phyloP scores from a whole-genome alignment of 2,797 vertebrate genomes.

The Podargus strigoides region DNA sequence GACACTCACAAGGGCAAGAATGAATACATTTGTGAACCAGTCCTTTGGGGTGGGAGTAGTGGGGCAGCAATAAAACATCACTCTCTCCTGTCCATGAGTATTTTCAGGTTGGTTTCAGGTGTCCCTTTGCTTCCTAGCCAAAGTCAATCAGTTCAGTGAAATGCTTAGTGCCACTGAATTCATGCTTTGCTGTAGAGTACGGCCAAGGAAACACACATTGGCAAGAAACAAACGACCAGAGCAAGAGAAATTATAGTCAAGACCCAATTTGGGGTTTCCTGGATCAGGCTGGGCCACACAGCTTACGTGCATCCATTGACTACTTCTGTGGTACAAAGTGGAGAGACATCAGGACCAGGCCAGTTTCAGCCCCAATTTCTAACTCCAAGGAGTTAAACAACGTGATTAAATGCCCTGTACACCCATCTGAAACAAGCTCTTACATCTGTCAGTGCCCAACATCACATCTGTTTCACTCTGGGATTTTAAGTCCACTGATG shows the following conservation, averaged over 20 bases:
- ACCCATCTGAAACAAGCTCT: background rate
- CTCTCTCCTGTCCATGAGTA: background rate
- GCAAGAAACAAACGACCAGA: background rate
- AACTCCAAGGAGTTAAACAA: background rate
- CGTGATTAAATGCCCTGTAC: background rate
- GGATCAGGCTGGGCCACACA: background rate
- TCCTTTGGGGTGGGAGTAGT: background rate
- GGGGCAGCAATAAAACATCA: background rate
- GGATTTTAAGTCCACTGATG: background rate
- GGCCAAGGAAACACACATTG: background rate
- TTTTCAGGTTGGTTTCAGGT: background rate
- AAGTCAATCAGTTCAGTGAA: background rate
- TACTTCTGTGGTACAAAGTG: background rate
- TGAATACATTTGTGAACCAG: background rate
- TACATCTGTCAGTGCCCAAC: background rate
- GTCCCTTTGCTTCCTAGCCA: background rate
- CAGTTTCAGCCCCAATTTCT: background rate
- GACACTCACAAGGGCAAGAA: background rate
- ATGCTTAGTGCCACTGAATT: background rate
- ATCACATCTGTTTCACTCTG: background rate
- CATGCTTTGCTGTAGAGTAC: background rate
- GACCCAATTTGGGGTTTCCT: background rate
- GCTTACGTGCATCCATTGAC: background rate
- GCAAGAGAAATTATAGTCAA: background rate
- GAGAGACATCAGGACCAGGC: background rate